phyloP scores from a whole-genome alignment of 2,888 invertebrate genomes.

The Folsomia manolachei region DNA sequence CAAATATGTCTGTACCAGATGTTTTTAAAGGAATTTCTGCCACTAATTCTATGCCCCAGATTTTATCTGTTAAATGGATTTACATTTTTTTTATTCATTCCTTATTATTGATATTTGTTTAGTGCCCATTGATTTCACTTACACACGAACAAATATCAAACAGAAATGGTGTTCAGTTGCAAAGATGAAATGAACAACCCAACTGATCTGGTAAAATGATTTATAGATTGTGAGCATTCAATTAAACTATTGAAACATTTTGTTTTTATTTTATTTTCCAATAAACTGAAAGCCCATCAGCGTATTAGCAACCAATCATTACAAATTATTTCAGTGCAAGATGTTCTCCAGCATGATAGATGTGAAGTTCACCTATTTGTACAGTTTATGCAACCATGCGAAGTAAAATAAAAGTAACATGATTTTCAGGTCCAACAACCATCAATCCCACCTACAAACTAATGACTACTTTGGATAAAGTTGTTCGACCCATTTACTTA shows the following conservation, averaged over 20 bases:
- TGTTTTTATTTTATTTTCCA: background rate
- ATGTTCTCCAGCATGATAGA: background rate
- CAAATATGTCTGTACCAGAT: no score
- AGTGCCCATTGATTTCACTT: no score
- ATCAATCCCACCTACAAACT: background rate
- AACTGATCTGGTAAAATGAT: no score
- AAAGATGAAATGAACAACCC: background rate
- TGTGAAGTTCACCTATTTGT: background rate
- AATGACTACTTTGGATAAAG: background rate
- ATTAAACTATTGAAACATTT: background rate
- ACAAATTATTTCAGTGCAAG: slow-evolving; percentile 1
- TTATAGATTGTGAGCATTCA: background rate
- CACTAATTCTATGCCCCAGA: no score
- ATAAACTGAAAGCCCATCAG: background rate
- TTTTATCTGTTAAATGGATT: no score
- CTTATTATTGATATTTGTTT: no score
- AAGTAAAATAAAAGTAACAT: no score
- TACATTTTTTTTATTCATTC: no score
- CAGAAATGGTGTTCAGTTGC: background rate
- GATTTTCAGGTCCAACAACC: no score
- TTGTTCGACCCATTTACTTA: background rate
- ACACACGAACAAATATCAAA: no score
- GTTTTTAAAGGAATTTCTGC: no score
- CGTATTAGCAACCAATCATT: background rate
- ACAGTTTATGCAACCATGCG: background rate